Base-by-base conservation (phyloP, 2,797 vertebrate genomes). In the Tapirus indicus region DNA sequence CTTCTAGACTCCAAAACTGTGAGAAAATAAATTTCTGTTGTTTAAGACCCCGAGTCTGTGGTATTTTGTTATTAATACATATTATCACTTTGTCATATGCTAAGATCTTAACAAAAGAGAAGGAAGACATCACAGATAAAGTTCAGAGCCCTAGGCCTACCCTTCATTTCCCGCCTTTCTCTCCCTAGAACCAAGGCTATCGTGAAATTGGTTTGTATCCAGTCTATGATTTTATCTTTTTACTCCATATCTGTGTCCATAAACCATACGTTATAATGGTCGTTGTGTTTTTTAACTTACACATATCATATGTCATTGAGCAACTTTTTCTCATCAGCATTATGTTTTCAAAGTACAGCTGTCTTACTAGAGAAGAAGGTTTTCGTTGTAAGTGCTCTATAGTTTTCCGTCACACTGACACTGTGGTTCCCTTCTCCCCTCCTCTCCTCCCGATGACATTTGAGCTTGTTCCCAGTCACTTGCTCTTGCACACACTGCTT, bases 71-170 rank as follows among this genome's bases (percentile, higher is more conserved):
- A 58, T 0, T 47, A 66, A 56, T 66, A 44, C 4, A 1, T 17
- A 71, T 52, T 54, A 72, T 56, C 58, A 49, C 64, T 80, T 56
- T 29, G 58, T 86, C 56, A 16, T 12, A 56, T 6, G 54, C 25
- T 25, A 20, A 54, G 32, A 74, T 84, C 52, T 66, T 68, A 2
- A 14, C 52, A 14, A 38, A 4, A 82, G 25, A 75, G 49, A 44
- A 80, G n/a, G 16, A 72, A 58, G 69, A 71, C 29, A 29, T 29
- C 41, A 12, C 38, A 92, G 93, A 41, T 49, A 54, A 89, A 77
- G 16, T 17, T 83, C 72, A 32, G 23, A 52, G 64, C 6, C 47
- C 68, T 35, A 1, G 0, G 7, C 1, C 10, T 12, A 27, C 21
- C 29, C 47, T 38, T 16, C 29, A 72, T 38, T 72, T 17, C 69